Conservation (phyloP, 2,888 invertebrate species). For the Amphimallon solstitiale region DNA sequence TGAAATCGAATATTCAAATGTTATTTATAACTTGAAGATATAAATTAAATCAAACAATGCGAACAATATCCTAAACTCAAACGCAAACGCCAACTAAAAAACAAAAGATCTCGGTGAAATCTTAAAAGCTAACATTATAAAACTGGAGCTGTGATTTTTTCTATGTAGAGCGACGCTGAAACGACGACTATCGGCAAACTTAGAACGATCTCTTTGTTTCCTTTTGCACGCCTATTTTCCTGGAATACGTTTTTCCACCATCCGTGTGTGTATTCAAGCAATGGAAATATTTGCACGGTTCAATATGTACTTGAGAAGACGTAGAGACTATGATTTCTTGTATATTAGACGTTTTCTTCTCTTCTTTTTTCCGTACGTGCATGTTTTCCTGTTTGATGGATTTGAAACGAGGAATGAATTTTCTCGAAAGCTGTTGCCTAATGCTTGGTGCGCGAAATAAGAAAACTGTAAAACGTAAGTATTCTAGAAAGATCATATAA, state of each 20-base stretch:
- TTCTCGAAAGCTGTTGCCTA: background rate
- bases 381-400: constrained; percentile 7
- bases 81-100: background rate
- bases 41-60: background rate
- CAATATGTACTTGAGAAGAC: constrained; percentile 16
- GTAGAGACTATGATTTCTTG: constrained; percentile 5
- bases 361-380: background rate
- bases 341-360: constrained; percentile 4
- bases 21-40: background rate
- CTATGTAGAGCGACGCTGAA: background rate
- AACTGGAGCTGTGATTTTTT: background rate
- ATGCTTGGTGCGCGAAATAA: background rate
- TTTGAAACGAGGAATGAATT: constrained; percentile 7
- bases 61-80: constrained; percentile 5
- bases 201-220: constrained; percentile 2
- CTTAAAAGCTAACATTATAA: background rate
- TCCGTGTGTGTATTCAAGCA: background rate
- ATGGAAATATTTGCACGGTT: constrained; percentile 23
- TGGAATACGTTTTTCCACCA: background rate
- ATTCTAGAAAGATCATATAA: too few species aligned
- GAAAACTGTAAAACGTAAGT: background rate
- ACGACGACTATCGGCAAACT: background rate
- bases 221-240: background rate
- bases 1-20: background rate
- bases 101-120: background rate